Conservation (phyloP, 2,797 vertebrate genomes). For the Microcaecilia unicolor region DNA sequence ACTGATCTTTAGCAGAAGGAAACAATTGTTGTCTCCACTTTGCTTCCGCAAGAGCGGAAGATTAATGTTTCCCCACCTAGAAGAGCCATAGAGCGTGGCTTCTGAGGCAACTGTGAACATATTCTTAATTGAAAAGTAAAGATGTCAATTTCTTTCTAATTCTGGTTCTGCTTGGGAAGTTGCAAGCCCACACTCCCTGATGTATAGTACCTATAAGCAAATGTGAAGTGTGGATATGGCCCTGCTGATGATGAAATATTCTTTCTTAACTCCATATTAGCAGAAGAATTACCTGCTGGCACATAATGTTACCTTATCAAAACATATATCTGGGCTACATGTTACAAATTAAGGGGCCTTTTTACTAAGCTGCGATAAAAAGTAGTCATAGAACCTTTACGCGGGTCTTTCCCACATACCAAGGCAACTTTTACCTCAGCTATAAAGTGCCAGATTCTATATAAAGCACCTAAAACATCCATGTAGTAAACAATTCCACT, state of each 20-base stretch:
- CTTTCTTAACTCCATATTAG: slow-evolving; percentile 10
- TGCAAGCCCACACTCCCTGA: slow-evolving; percentile 8
- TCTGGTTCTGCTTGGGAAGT: slow-evolving; percentile 22
- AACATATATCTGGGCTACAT: slow-evolving; percentile 9
- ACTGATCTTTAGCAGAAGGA: slow-evolving; percentile 13
- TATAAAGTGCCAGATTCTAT: no score
- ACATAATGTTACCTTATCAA: slow-evolving; percentile 10
- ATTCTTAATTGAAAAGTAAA: slow-evolving; percentile 50
- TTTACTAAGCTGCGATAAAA: no score
- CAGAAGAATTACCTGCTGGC: slow-evolving; percentile 21
- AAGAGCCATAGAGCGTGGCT: slow-evolving; percentile 28
- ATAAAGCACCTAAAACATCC: no score
- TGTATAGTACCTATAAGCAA: slow-evolving; percentile 21
- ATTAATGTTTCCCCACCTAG: slow-evolving; percentile 28
- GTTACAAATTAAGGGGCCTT: no score
- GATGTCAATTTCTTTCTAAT: slow-evolving; percentile 36
- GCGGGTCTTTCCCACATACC: no score
- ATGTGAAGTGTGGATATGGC: slow-evolving; percentile 9
- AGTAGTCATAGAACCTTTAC: no score
- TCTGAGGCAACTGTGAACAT: slow-evolving; percentile 30
- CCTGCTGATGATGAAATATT: slow-evolving; percentile 12
- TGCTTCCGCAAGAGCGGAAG: slow-evolving; percentile 3
- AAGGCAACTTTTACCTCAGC: no score
- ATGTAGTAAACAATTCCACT: no score
- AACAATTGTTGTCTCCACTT: slow-evolving; percentile 12